phyloP scores from a whole-genome alignment of 2,797 vertebrate genomes.

The Etheostoma perlongum region DNA sequence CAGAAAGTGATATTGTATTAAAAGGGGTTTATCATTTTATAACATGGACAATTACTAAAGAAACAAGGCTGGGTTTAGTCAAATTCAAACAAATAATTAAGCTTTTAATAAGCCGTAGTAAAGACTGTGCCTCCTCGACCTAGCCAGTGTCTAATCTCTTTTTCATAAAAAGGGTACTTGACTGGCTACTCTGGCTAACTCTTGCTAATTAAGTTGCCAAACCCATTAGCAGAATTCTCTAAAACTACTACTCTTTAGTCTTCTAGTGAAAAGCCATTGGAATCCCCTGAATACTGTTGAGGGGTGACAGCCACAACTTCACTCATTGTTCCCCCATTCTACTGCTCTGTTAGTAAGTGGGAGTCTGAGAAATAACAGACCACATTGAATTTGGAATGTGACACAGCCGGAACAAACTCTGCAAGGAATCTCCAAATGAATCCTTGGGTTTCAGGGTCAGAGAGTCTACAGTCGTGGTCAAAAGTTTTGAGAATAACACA shows the following conservation, averaged over 20 bases:
- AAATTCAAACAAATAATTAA: background rate
- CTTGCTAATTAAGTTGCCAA: no score
- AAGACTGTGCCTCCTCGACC: background rate
- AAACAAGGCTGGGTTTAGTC: background rate
- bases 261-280: background rate
- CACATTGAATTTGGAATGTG: constrained; percentile 45
- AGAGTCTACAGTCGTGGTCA: no score
- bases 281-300: background rate
- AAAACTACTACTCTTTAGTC: background rate
- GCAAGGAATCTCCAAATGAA: constrained; percentile 38
- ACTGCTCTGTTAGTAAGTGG: constrained; percentile 25
- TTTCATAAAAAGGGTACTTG: background rate
- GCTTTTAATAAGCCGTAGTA: background rate
- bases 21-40: background rate
- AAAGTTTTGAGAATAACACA: no score
- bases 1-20: background rate
- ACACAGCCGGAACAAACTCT: constrained; percentile 41
- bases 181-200: background rate
- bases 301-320: constrained; percentile 14
- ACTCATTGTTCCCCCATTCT: constrained; percentile 31
- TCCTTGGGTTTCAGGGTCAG: constrained; percentile 58
- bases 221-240: background rate
- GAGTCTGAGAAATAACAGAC: constrained; percentile 57
- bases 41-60: background rate
- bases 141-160: background rate